A percentile compares a stretch with the other conserved stretches of the same genome.
phyloP scores from a whole-genome alignment of 2,113 vertebrate species.

The Ancistrus triradiatus region DNA sequence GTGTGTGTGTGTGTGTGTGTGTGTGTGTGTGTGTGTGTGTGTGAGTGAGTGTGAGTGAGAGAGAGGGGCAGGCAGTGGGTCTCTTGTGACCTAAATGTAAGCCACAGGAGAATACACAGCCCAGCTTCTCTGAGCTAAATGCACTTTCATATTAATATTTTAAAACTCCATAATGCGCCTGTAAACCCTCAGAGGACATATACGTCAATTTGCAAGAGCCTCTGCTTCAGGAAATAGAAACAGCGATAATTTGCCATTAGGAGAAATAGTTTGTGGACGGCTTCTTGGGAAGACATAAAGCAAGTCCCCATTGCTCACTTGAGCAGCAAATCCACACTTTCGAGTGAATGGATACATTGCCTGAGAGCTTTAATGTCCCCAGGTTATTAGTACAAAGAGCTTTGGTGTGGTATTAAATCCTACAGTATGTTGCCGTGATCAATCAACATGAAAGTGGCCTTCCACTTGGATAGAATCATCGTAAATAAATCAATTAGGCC shows the following conservation, averaged over 20 bases:
- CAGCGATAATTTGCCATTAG: constrained; percentile 90
- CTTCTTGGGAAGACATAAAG: constrained; percentile 83
- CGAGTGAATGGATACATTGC: constrained; percentile 78
- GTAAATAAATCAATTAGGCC: constrained; percentile 85
- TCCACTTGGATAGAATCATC: constrained; percentile 73
- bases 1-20: too few species aligned
- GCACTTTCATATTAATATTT: constrained; percentile 99
- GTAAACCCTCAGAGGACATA: constrained; percentile 89
- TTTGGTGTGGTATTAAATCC: constrained; percentile 86
- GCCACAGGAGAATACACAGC: constrained; percentile 86
- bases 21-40: too few species aligned
- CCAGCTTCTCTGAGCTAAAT: constrained; percentile 96
- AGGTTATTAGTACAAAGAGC: constrained; percentile 87
- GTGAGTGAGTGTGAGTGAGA: constrained; percentile 19
- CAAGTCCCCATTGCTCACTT: constrained; percentile 81
- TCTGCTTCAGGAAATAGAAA: constrained; percentile 87
- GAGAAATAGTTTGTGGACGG: constrained; percentile 84
- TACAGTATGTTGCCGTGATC: constrained; percentile 80
- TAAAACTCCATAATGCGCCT: constrained; percentile 98
- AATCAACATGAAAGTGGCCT: constrained; percentile 83
- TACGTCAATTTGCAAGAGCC: constrained; percentile 96
- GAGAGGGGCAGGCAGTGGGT: constrained; percentile 60
- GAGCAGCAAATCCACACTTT: constrained; percentile 88
- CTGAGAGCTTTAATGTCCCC: constrained; percentile 80
- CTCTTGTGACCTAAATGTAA: constrained; percentile 88